A percentile compares a stretch with the other conserved stretches of the same genome.
Conservation (phyloP, 2,113 vertebrate species). For the Sialia sialis region DNA sequence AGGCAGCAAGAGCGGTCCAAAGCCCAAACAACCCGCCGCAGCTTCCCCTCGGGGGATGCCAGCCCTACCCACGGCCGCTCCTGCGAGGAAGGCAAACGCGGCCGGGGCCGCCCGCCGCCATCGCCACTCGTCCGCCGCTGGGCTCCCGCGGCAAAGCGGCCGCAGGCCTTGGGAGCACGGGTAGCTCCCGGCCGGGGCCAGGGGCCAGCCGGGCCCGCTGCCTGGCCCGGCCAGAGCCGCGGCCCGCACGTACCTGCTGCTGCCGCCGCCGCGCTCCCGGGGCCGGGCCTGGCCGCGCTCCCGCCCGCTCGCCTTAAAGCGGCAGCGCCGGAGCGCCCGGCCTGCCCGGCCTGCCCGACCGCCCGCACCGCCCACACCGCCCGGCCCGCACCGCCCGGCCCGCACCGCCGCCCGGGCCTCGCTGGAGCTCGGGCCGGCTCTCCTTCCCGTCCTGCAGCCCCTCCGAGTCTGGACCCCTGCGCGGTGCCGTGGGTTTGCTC, state of each 20-base stretch:
- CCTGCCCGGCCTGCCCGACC: too few species aligned
- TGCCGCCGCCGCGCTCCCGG: neutral
- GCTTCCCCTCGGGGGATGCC: neutral
- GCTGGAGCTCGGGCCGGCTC: rapidly evolving
- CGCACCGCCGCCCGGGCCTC: too few species aligned
- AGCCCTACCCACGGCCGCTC: neutral
- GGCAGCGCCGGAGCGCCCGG: neutral
- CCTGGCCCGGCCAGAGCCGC: neutral
- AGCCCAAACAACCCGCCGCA: rapidly evolving
- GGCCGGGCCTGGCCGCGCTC: neutral
- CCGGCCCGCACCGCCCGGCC: too few species aligned
- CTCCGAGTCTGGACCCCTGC: rapidly evolving
- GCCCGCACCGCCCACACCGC: too few species aligned
- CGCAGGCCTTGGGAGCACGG: neutral
- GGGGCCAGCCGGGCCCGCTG: neutral
- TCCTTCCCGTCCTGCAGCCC: neutral
- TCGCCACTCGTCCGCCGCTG: neutral
- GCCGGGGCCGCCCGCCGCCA: neutral
- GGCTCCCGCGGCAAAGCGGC: neutral
- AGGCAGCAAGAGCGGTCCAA: too few species aligned
- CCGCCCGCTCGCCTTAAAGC: neutral
- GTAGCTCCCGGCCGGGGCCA: neutral
- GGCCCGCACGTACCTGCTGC: neutral
- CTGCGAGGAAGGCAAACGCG: too few species aligned
- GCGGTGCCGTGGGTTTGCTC: rapidly evolving